Evolutionary conservation across 1,140 invertebrate genomes (phyloP).

Genomic region (Neodiprion virginianus): DNA sequence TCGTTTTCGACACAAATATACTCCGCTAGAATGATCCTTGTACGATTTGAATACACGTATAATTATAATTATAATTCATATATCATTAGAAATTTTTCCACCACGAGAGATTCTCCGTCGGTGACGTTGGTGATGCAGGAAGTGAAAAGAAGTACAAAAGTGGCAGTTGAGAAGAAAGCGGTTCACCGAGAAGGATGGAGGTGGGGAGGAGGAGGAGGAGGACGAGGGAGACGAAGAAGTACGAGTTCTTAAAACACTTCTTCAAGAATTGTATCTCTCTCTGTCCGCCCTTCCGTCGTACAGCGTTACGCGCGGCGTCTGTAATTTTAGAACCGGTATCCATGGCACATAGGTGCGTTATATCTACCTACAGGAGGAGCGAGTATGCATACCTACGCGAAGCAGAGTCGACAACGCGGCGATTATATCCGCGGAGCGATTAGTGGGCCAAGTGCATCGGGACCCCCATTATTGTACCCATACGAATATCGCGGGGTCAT

Average conservation of each 20-base stretch:
- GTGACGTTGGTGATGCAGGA: not conserved
- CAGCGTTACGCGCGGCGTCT: not conserved
- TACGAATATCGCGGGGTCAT: not conserved
- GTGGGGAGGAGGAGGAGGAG: too few species aligned
- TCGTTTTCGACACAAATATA: too few species aligned
- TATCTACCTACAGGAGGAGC: too few species aligned
- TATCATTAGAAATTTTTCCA: too few species aligned
- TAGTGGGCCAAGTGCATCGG: not conserved
- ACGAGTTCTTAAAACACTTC: not conserved
- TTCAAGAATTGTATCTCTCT: not conserved
- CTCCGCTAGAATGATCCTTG: too few species aligned
- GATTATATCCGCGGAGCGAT: not conserved
- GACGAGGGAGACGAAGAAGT: too few species aligned
- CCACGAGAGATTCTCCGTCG: too few species aligned
- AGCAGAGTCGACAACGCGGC: not conserved
- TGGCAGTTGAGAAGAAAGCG: conserved; percentile 1
- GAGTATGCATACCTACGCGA: not conserved
- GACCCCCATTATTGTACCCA: not conserved
- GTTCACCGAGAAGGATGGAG: not conserved
- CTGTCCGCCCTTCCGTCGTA: conserved; percentile 3
- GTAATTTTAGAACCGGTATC: not conserved
- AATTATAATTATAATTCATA: too few species aligned
- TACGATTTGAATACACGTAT: too few species aligned
- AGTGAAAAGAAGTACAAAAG: conserved; percentile 7
- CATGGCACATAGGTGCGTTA: too few species aligned